Percentiles rank a stretch among this genome's conserved stretches.
Evolutionary conservation across 2,888 invertebrate genomes (phyloP).

Genomic region (Neuroscelio doddi): DNA sequence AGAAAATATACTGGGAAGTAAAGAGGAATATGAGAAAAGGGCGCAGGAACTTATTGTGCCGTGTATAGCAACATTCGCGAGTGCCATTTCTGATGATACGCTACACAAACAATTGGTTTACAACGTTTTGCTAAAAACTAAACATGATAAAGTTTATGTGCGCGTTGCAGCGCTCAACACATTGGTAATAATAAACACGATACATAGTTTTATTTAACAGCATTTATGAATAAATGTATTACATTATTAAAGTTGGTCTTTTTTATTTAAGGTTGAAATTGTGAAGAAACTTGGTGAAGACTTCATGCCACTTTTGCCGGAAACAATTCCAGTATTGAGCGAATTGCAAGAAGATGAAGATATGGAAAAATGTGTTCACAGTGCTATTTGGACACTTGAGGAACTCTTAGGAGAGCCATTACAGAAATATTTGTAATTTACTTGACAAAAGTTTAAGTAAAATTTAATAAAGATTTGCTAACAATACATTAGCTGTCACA

Average conservation of each 20-base stretch:
- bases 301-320: conserved; percentile 90
- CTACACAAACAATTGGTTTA: conserved; percentile 93
- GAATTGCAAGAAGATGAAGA: conserved; percentile 90
- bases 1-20: conserved; percentile 82
- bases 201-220: too few relatives aligned
- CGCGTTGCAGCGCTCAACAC: conserved; percentile 67
- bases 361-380: conserved; percentile 86
- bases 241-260: conserved; percentile 20
- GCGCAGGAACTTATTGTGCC: conserved; percentile 79
- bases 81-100: conserved; percentile 87
- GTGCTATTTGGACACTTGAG: conserved; percentile 88
- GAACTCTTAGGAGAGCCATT: conserved; percentile 91
- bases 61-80: conserved; percentile 87
- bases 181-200: conserved; percentile 53
- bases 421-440: conserved; percentile 85
- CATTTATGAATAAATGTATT: conserved; percentile 12
- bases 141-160: conserved; percentile 83
- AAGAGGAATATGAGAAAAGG: conserved; percentile 76
- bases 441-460: not conserved
- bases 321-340: conserved; percentile 94
- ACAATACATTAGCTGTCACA: too few relatives aligned
- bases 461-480: too few relatives aligned
- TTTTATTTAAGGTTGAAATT: conserved; percentile 76
- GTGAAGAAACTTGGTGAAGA: conserved; percentile 90
- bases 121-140: conserved; percentile 90